These are phyloP conservation scores for Stratiomys singularior DNA, from an alignment of 2,888 invertebrate species.

Conservation along the genomic window DNA sequence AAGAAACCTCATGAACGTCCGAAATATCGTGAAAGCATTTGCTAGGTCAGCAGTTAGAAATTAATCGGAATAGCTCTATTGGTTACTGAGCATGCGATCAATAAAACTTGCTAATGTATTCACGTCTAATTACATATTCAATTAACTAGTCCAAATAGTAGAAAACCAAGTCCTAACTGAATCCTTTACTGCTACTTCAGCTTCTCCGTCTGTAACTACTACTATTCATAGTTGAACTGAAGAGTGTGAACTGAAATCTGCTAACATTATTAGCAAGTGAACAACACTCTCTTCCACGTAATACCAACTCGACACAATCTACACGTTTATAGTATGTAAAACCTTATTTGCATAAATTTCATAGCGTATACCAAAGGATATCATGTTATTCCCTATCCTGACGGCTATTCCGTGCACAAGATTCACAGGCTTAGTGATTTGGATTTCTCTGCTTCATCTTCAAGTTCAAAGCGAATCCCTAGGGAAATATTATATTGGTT, in stretches of 20 bases:
- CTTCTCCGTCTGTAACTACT: no score
- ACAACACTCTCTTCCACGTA: background rate
- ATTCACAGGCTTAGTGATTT: no score
- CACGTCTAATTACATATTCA: slow-evolving; percentile 6
- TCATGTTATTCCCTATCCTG: background rate
- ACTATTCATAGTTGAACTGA: no score
- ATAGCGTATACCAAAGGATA: background rate
- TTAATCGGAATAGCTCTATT: no score
- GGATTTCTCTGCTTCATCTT: background rate
- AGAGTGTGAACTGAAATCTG: background rate
- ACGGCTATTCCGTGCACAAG: no score
- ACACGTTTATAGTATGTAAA: background rate
- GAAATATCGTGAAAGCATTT: no score
- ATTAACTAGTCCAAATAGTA: slow-evolving; percentile 13
- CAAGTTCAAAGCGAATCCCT: background rate
- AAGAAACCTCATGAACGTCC: no score
- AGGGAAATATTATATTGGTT: background rate
- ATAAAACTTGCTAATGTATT: background rate
- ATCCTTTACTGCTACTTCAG: no score
- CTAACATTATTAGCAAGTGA: slow-evolving; percentile 3
- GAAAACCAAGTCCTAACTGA: background rate
- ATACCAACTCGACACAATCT: no score
- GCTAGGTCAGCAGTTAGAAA: no score
- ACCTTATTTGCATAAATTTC: slow-evolving; percentile 28
- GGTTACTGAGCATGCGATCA: no score